phyloP scores from a whole-genome alignment of 2,888 invertebrate species.

The Galeopsomyia nigrocyanea region DNA sequence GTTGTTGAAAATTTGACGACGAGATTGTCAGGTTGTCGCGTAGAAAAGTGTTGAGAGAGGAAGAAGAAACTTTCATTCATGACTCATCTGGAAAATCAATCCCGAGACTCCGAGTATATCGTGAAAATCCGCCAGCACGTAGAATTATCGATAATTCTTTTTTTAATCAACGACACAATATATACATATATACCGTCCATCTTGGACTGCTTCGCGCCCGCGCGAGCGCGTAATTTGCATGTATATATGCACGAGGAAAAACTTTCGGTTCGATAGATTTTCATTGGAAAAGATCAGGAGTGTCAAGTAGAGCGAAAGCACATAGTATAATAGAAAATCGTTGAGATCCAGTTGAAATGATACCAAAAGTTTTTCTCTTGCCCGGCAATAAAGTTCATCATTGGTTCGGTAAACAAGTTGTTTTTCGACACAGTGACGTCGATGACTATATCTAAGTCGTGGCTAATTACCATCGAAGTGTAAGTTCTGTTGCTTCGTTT shows the following conservation, averaged over 20 bases:
- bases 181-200: not conserved
- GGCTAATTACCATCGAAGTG: conserved; percentile 3
- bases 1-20: conserved; percentile 8
- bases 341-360: conserved; percentile 2
- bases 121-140: conserved; percentile 5
- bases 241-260: conserved; percentile 38
- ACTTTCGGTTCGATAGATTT: conserved; percentile 24
- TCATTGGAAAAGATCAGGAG: not conserved
- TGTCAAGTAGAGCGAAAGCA: too few species aligned
- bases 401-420: conserved; percentile 12
- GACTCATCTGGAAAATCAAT: conserved; percentile 34
- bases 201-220: conserved; percentile 1
- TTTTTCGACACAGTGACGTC: conserved; percentile 25
- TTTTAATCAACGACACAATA: too few species aligned
- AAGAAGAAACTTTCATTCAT: conserved; percentile 15
- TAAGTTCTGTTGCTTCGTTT: too few species aligned
- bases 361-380: conserved; percentile 41
- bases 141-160: conserved; percentile 11
- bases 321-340: conserved; percentile 7
- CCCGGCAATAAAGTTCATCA: conserved; percentile 16
- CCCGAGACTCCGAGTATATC: conserved; percentile 46
- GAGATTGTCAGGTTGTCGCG: conserved; percentile 31
- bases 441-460: conserved; percentile 27
- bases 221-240: conserved; percentile 23
- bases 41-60: conserved; percentile 33